phyloP scores from a whole-genome alignment of 2,888 invertebrate genomes.

The Torymus texanus region DNA sequence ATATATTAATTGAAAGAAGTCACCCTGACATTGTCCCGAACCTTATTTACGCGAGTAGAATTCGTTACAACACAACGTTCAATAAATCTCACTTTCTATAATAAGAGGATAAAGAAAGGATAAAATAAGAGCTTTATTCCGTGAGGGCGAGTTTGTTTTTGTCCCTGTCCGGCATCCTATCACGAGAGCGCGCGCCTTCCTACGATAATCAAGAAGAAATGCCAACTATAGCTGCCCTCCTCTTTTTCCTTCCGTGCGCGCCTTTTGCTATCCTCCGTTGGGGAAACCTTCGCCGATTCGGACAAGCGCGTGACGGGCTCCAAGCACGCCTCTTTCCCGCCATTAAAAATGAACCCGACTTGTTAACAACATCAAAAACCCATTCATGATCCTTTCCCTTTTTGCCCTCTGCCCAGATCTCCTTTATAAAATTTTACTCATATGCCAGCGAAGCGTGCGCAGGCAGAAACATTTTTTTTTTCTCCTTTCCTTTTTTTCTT shows the following conservation, averaged over 20 bases:
- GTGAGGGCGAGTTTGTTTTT: background rate
- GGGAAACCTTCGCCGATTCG: background rate
- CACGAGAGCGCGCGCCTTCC: background rate
- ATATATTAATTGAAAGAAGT: no score
- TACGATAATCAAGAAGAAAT: slow-evolving; percentile 31
- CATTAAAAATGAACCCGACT: slow-evolving; percentile 12
- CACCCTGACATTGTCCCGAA: no score
- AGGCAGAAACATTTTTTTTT: no score
- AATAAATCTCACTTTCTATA: slow-evolving; percentile 9
- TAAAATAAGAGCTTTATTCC: background rate
- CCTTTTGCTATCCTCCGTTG: background rate
- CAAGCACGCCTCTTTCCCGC: background rate
- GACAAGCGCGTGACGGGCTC: background rate
- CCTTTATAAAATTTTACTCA: no score
- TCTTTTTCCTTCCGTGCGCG: background rate
- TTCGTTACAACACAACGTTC: background rate
- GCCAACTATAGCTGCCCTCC: background rate
- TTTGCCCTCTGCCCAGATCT: background rate
- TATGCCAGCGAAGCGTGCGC: no score
- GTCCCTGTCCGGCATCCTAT: background rate
- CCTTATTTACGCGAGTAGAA: background rate
- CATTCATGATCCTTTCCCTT: slow-evolving; percentile 3
- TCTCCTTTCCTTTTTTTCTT: no score
- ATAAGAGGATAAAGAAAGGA: slow-evolving; percentile 2
- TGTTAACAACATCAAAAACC: slow-evolving; percentile 12